These are phyloP conservation scores for Yponomeuta plumbellus DNA, from an alignment of 2,888 invertebrate genomes.

Conservation along the genomic window DNA sequence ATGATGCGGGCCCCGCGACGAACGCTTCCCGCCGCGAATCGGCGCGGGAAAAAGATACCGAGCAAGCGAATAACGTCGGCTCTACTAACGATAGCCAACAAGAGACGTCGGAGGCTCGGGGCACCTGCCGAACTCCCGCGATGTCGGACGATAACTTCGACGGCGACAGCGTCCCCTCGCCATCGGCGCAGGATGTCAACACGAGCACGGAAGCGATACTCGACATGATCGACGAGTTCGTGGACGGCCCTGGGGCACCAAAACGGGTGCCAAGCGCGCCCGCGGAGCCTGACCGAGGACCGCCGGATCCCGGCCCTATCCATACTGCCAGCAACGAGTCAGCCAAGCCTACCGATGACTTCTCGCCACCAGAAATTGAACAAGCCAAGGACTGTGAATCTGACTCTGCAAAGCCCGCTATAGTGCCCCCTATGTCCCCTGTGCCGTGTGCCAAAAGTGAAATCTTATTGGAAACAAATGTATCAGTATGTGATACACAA, in stretches of 20 bases:
- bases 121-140: conserved; percentile 52
- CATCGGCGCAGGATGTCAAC: conserved; percentile 65
- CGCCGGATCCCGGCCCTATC: neutral
- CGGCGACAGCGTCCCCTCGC: conserved; percentile 67
- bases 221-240: conserved; percentile 73
- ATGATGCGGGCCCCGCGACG: conserved; percentile 74
- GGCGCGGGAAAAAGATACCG: conserved; percentile 74
- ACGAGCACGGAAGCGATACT: conserved; percentile 71
- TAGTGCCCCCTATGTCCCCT: conserved; percentile 19
- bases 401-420: neutral
- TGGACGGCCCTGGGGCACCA: conserved; percentile 54
- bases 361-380: neutral
- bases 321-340: neutral
- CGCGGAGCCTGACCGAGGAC: conserved; percentile 8
- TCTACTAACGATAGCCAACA: conserved; percentile 53
- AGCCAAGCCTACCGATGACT: conserved; percentile 4
- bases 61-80: conserved; percentile 58
- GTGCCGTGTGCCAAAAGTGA: conserved; percentile 40
- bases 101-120: conserved; percentile 44
- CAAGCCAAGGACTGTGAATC: neutral
- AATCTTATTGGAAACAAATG: conserved; percentile 27
- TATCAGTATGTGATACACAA: conserved; percentile 25
- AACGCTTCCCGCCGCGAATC: conserved; percentile 72
- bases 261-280: neutral
- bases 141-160: conserved; percentile 69